Conservation (phyloP, 2,797 vertebrate genomes). For the Myoxocephalus aenaeus region DNA sequence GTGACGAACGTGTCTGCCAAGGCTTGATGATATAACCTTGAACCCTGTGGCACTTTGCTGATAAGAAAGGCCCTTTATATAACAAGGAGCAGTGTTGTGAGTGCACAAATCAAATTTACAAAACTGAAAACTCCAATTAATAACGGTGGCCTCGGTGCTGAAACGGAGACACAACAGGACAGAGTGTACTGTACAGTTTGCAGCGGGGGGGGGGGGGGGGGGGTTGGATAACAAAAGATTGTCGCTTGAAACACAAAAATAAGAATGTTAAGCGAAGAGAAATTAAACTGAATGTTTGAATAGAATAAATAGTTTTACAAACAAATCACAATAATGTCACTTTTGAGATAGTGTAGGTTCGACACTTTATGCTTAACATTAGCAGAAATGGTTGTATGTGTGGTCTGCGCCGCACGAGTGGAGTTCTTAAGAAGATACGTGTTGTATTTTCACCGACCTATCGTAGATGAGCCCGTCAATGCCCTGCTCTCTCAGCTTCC, state of each 20-base stretch:
- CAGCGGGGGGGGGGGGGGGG: too few relatives aligned
- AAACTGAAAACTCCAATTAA: background rate
- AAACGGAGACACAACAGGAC: background rate
- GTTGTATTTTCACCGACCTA: constrained; percentile 80
- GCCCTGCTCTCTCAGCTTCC: constrained; percentile 88
- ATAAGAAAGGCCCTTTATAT: background rate
- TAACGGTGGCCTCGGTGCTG: background rate
- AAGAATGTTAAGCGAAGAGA: background rate
- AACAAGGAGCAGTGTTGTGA: background rate
- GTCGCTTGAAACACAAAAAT: background rate
- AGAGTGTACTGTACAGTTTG: background rate
- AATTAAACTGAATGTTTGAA: background rate
- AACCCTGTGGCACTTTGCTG: background rate
- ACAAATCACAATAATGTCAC: background rate
- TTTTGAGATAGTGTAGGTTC: background rate
- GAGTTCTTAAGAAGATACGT: background rate
- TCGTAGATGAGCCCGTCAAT: constrained; percentile 97
- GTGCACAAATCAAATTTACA: background rate
- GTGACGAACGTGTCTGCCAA: constrained; percentile 19
- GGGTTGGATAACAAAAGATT: background rate
- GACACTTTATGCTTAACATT: background rate
- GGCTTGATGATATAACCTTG: constrained; percentile 34
- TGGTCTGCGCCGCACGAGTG: background rate
- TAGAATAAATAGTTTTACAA: background rate
- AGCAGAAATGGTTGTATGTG: background rate